Percentiles rank a stretch among this genome's conserved stretches.
These are phyloP conservation scores for Acleris sparsana DNA, from an alignment of 2,888 invertebrate genomes.

Conservation along the genomic window DNA sequence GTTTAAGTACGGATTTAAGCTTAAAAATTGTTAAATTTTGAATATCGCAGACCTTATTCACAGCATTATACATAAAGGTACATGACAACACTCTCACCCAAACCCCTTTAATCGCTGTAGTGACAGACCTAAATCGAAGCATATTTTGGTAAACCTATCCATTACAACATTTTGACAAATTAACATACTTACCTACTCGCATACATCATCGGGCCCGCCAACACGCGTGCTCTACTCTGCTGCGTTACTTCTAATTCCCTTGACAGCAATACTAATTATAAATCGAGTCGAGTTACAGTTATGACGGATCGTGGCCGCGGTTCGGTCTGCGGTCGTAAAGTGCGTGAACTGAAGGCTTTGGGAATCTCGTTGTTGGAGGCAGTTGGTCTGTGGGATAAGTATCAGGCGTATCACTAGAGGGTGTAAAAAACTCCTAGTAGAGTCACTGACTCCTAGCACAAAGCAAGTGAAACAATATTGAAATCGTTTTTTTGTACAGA, in stretches of 20 bases:
- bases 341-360: slow-evolving; percentile 45
- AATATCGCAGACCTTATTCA: no score
- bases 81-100: no score
- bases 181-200: slow-evolving; percentile 15
- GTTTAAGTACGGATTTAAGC: no score
- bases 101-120: no score
- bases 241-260: slow-evolving; percentile 35
- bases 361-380: slow-evolving; percentile 39
- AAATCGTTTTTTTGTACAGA: no score
- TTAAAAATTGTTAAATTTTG: no score
- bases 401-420: not conserved
- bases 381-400: slow-evolving; percentile 4
- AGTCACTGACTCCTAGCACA: no score
- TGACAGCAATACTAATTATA: slow-evolving; percentile 53
- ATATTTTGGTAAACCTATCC: not conserved
- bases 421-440: not conserved
- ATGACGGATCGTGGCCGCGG: slow-evolving; percentile 45
- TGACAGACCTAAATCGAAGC: no score
- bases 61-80: no score
- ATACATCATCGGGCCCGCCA: slow-evolving; percentile 26
- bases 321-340: slow-evolving; percentile 51
- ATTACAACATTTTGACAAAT: slow-evolving; percentile 8
- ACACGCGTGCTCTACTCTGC: slow-evolving; percentile 23
- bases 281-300: slow-evolving; percentile 51
- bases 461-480: no score